Base-by-base conservation (phyloP, 1,140 invertebrate species). In the Berghia stephanieae region DNA sequence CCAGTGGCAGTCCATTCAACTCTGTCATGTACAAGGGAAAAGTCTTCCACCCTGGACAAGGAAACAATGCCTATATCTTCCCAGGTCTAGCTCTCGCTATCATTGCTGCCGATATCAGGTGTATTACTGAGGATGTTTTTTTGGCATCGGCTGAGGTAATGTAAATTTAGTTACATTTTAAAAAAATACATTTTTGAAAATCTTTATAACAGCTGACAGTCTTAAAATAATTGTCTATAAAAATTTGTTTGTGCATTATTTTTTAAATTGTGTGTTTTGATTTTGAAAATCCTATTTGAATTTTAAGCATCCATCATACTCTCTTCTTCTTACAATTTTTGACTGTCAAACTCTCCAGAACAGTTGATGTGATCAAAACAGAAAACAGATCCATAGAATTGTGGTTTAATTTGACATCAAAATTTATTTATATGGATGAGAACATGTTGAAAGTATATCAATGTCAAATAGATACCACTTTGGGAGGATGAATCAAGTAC, bases 31-130 rank as follows among this genome's bases (percentile, higher is more conserved):
- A 78, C 13, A 84, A 87, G 69, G 87, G 85, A 6, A 83, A 86
- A 60, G 85, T 79, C 2, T 84, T 80, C 40, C 34, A 82, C 70
- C 88, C 89, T 1, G 87, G 89, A 1, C 89, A 90, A 78, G 89
- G 88, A 2, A 90, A 90, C 77, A 90, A 90, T 81, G 86, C 89
- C 43, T 90, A 90, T 82, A 88, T 90, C 40, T 90, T 90, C 82
- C 89, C 89, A 27, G 89, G 88, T 27, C 83, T 90, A 5, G 89
- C 88, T 0, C 79, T 90, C 10, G 88, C 84, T 40, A 81, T 86
- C 8, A 88, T 87, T 34, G 74, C 83, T 0, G 87, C 83, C 79
- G 84, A 83, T 18, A 84, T 89, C 13, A 70, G 83, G 34, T 86
- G 86, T 74, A 85, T 90, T n/a, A 79, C 85, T 46, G 88, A 90